Percentiles rank a stretch among this genome's conserved stretches.
Evolutionary conservation across 2,888 invertebrate species (phyloP).

Genomic region (Dioctria linearis): DNA sequence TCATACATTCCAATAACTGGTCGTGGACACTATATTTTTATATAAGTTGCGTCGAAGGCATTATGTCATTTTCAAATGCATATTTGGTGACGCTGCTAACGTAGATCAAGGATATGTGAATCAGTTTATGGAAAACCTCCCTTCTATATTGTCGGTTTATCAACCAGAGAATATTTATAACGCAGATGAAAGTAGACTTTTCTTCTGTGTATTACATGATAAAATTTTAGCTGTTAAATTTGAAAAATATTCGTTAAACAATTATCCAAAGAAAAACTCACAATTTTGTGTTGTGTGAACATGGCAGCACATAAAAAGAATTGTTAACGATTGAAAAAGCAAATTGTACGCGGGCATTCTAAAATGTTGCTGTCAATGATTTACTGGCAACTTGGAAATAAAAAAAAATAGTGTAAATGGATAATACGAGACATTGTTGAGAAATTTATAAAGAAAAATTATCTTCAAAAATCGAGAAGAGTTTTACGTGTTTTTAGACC

Average conservation of each 20-base stretch:
- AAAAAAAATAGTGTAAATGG: conserved; percentile 16
- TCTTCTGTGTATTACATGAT: conserved; percentile 39
- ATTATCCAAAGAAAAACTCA: conserved; percentile 62
- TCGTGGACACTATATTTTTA: no score
- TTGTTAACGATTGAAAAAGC: conserved; percentile 64
- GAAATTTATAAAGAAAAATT: no score
- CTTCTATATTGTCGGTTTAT: background rate
- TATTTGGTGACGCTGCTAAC: background rate
- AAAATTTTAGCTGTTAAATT: conserved; percentile 45
- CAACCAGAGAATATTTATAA: conserved; percentile 5
- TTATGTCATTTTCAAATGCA: background rate
- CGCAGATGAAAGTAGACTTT: conserved; percentile 23
- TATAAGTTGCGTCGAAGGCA: no score
- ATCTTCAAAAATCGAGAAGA: no score
- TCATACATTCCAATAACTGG: no score
- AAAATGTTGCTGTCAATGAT: conserved; percentile 60
- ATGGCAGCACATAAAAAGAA: conserved; percentile 64
- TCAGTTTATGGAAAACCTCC: conserved; percentile 5
- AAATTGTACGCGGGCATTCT: conserved; percentile 64
- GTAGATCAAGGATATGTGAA: background rate
- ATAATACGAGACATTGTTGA: conserved; percentile 22
- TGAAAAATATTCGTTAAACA: conserved; percentile 31
- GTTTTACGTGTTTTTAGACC: no score
- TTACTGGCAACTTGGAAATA: conserved; percentile 28
- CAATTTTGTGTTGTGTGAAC: conserved; percentile 64